phyloP scores from a whole-genome alignment of 2,113 vertebrate species.

The Cynopterus brachyotis region DNA sequence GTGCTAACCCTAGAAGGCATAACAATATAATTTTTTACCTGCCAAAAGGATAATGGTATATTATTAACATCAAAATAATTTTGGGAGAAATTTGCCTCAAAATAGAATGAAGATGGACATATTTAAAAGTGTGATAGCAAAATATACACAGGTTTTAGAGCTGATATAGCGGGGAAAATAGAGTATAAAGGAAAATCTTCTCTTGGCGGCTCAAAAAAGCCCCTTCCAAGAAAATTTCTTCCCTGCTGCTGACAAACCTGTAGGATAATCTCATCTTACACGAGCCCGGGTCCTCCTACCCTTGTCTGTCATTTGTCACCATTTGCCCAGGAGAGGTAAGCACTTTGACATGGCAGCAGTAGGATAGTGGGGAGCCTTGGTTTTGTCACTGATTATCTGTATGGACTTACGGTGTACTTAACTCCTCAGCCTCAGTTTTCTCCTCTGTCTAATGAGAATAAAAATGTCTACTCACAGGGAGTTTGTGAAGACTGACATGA shows the following conservation, averaged over 20 bases:
- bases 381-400: neutral
- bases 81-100: constrained; percentile 14
- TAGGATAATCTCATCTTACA: neutral
- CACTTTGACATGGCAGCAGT: neutral
- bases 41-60: neutral
- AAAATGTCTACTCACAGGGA: neutral
- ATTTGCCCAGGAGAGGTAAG: neutral
- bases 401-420: neutral
- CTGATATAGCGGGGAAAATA: neutral
- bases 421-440: neutral
- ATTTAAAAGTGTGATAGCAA: neutral
- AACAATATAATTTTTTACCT: constrained; percentile 37
- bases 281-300: rapidly evolving
- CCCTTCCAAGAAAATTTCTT: neutral
- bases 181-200: neutral
- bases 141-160: neutral
- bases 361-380: neutral
- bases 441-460: neutral
- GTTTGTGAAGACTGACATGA: neutral
- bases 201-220: neutral
- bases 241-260: neutral
- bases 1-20: neutral
- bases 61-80: neutral
- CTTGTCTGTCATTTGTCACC: neutral
- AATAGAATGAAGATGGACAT: neutral